Percentiles rank a stretch among this genome's conserved stretches.
These are phyloP conservation scores for Hermaeophaga mercurialis DNA, from an alignment of 2,888 invertebrate species.

Conservation along the genomic window DNA sequence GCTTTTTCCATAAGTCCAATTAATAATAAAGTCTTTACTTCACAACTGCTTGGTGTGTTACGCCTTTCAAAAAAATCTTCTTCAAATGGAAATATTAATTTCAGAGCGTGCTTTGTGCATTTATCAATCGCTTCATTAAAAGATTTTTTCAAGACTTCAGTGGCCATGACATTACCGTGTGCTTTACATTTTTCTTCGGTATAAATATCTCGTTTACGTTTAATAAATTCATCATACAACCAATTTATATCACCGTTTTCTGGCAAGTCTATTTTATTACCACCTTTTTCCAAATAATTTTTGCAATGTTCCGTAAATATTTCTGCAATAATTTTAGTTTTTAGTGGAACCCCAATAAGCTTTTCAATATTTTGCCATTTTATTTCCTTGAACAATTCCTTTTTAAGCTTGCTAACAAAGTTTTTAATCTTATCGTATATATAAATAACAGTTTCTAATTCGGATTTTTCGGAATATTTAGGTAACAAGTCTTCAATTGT, in stretches of 20 bases:
- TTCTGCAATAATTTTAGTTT: too few species aligned
- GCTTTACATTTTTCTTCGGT: constrained; percentile 17
- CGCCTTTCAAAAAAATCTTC: background rate
- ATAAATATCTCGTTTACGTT: too few species aligned
- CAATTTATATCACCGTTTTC: too few species aligned
- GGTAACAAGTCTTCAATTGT: too few species aligned
- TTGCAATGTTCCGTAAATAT: too few species aligned
- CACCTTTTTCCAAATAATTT: too few species aligned
- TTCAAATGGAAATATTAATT: constrained; percentile 1
- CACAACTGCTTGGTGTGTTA: background rate
- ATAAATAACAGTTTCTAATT: background rate
- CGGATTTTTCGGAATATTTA: too few species aligned
- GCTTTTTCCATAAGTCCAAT: too few species aligned
- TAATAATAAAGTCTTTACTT: background rate
- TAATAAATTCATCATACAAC: too few species aligned
- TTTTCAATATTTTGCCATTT: too few species aligned
- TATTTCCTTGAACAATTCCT: background rate
- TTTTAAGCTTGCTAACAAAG: background rate
- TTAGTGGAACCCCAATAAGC: constrained; percentile 17
- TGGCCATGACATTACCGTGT: background rate
- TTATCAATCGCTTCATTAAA: constrained; percentile 4
- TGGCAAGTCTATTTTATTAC: constrained; percentile 9
- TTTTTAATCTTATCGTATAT: background rate
- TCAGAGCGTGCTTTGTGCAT: too few species aligned
- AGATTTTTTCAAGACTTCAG: background rate